These are phyloP conservation scores for Drosophila helvetica DNA, from an alignment of 2,888 invertebrate genomes.

Conservation along the genomic window DNA sequence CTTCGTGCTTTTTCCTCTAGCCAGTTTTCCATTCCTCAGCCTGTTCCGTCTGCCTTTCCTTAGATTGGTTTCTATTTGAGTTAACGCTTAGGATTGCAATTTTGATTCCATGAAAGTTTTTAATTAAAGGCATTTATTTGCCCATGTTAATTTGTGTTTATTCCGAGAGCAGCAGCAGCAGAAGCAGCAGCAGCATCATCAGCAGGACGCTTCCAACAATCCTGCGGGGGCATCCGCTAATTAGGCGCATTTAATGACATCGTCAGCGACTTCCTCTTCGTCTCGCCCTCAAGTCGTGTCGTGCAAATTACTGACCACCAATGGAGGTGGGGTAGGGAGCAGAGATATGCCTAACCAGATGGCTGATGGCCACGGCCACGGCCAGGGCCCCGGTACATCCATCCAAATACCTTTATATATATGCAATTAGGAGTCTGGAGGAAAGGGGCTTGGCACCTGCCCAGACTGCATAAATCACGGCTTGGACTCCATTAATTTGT, in stretches of 20 bases:
- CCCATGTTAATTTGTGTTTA: conserved; percentile 25
- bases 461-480: conserved; percentile 57
- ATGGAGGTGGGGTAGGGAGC: conserved; percentile 5
- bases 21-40: conserved; percentile 7
- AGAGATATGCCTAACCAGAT: conserved; percentile 19
- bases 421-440: conserved; percentile 17
- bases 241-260: conserved; percentile 65
- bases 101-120: conserved; percentile 35
- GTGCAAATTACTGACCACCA: conserved; percentile 54
- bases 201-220: not conserved
- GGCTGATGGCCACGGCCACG: not conserved
- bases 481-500: conserved; percentile 61
- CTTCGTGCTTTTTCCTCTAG: conserved; percentile 2
- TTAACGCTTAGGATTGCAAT: conserved; percentile 38
- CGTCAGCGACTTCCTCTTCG: conserved; percentile 20
- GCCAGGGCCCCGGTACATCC: not conserved
- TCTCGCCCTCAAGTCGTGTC: conserved; percentile 36
- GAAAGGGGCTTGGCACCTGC: conserved; percentile 42
- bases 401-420: conserved; percentile 6
- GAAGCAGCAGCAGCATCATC: conserved; percentile 3
- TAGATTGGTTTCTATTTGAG: conserved; percentile 26
- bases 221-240: conserved; percentile 45
- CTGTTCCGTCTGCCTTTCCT: conserved; percentile 1
- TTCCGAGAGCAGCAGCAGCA: conserved; percentile 23
- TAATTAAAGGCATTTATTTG: conserved; percentile 55